Conservation (phyloP, 2,888 invertebrate species). For the Noctuana brunneofusca region DNA sequence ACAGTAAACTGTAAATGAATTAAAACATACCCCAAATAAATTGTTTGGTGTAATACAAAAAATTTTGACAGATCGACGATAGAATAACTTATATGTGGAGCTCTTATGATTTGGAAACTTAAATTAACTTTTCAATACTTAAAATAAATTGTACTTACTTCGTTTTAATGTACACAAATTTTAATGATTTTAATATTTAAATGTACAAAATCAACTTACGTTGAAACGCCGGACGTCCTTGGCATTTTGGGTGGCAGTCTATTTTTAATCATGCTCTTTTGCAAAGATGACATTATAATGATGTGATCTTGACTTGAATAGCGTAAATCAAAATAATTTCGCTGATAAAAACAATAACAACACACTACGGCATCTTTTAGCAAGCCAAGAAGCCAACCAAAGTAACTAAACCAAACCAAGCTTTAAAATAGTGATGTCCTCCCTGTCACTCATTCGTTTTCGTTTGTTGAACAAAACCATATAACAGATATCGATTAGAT, state of each 20-base stretch:
- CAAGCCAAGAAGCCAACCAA: background rate
- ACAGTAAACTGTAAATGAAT: no score
- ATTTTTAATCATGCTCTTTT: constrained; percentile 86
- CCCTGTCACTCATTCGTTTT: no score
- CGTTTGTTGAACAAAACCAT: no score
- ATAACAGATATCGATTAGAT: no score
- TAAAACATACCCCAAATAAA: no score
- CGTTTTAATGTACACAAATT: background rate
- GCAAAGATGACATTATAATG: constrained; percentile 85
- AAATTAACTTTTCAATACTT: no score
- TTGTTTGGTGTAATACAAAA: no score
- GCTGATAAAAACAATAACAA: constrained; percentile 7
- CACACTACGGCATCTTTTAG: background rate
- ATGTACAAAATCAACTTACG: constrained; percentile 52
- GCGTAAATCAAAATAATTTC: constrained; percentile 7
- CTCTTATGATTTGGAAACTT: no score
- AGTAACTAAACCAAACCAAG: background rate
- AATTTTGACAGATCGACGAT: no score
- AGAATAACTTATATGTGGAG: no score
- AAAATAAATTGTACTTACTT: no score
- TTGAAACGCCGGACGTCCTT: constrained; percentile 63
- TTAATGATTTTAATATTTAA: background rate
- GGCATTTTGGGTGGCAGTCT: constrained; percentile 84
- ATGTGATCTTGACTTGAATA: background rate
- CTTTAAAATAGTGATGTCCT: background rate